phyloP scores from a whole-genome alignment of 2,113 vertebrate genomes.

The Carassius auratus region DNA sequence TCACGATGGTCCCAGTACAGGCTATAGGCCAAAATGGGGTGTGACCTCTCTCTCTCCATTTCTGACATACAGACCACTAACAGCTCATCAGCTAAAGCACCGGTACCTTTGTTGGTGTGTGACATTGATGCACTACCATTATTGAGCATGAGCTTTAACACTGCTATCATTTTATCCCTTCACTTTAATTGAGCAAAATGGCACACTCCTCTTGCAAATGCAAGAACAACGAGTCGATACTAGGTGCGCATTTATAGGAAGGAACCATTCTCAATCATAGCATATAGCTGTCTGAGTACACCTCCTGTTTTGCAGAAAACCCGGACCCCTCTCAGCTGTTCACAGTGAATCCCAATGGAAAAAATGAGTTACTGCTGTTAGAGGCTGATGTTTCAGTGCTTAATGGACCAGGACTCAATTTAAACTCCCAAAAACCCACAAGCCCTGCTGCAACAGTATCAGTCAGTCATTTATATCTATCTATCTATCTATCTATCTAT shows the following conservation, averaged over 20 bases:
- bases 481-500: not conserved
- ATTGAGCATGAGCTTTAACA: not conserved
- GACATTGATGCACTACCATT: not conserved
- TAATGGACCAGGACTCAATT: constrained; percentile 15
- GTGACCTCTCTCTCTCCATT: not conserved
- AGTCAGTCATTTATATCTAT: not conserved
- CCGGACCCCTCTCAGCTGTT: not conserved
- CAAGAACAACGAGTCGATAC: not conserved
- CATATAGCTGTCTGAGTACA: not conserved
- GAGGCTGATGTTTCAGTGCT: not conserved
- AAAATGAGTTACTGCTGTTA: not conserved
- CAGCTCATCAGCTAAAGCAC: not conserved
- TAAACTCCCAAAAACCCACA: not conserved
- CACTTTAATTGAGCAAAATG: not conserved
- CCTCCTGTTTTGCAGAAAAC: not conserved
- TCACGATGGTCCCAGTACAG: not conserved
- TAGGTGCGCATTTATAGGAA: not conserved
- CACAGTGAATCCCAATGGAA: constrained; percentile 26
- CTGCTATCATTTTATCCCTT: not conserved
- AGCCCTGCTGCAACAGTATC: no score
- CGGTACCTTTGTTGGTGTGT: not conserved
- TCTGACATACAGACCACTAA: not conserved
- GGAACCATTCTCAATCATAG: not conserved
- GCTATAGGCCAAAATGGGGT: constrained; percentile 9
- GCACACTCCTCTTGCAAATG: not conserved